Evolutionary conservation across 1,140 invertebrate genomes (phyloP).

Genomic region (Berghia stephanieae): DNA sequence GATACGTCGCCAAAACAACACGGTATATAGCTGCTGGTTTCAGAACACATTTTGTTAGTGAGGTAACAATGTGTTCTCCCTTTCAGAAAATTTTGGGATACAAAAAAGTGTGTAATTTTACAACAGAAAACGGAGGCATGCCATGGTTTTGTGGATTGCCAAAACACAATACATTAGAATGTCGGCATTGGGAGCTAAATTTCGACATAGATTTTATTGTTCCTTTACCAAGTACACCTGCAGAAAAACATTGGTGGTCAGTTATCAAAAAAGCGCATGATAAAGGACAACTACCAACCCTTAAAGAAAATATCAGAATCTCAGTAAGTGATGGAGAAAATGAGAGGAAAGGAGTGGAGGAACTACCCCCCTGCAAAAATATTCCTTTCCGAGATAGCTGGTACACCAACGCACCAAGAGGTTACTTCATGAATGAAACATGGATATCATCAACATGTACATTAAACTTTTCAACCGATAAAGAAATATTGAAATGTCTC

Average conservation of each 20-base stretch:
- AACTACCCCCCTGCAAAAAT: too few species aligned
- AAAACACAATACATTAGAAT: neutral
- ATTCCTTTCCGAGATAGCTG: too few species aligned
- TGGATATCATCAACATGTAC: neutral
- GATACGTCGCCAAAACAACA: neutral
- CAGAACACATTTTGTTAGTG: neutral
- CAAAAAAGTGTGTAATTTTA: constrained; percentile 37
- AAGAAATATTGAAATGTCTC: neutral
- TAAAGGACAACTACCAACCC: neutral
- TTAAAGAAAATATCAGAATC: neutral
- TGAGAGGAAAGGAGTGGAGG: too few species aligned
- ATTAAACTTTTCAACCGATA: neutral
- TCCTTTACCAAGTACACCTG: neutral
- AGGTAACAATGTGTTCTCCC: constrained; percentile 34
- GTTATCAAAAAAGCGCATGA: neutral
- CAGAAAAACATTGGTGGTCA: neutral
- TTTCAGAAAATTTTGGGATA: constrained; percentile 31
- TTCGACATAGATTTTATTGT: neutral
- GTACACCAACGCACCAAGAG: neutral
- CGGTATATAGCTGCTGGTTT: neutral
- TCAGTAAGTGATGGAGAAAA: neutral
- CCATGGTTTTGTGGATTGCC: constrained; percentile 42
- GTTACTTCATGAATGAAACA: neutral
- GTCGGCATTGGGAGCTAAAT: neutral
- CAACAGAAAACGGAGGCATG: constrained; percentile 31